Base-by-base conservation (phyloP, 2,797 vertebrate genomes). In the Nannoperca australis region DNA sequence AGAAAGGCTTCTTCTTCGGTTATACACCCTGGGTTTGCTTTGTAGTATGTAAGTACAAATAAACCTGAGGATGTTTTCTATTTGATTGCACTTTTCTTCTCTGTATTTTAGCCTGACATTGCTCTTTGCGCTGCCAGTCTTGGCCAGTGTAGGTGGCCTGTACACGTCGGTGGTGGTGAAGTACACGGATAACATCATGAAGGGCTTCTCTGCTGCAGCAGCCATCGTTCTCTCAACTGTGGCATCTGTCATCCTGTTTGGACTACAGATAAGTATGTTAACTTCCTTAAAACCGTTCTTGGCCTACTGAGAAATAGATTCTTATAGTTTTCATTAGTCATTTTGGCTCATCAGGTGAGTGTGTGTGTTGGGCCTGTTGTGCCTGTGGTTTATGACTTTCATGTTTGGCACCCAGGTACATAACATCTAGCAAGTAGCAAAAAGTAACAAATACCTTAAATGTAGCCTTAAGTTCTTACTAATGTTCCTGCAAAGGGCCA, bases 111-210 rank as follows among this genome's bases (percentile, higher is more conserved):
- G 15, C 51, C 78, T 11, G 38, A 82, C 45, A 0, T 27, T 50
- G 38, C 12, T 79, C 10, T 62, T n/a, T 80, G 30, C 61, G 40
- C 73, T 84, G 60, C 27, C 88, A 99, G 98, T 98, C 60, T 92
- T 99, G 18, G 96, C 97, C 77, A 99, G 98, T 1, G 96, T 99
- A 8, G 98, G 98, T 5, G 98, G 98, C 15, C 92, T 99, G 66
- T 99, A 99, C 91, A 99, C 98, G 0, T 99, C 98, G 0, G 89
- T 99, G 0, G 98, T 99, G 76, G 98, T 99, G 74, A 99, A 99
- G 88, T 99, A 99, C 91, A 99, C 98, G 0, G 98, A 99, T 85
- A 99, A 99, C 87, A 99, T 99, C 69, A 99, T 99, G 98, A 99
- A 99, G 88, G 98, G 98, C 20, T 99, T 99, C 86, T 99, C 98